phyloP scores from a whole-genome alignment of 2,113 vertebrate species.

The Montifringilla adamsi region DNA sequence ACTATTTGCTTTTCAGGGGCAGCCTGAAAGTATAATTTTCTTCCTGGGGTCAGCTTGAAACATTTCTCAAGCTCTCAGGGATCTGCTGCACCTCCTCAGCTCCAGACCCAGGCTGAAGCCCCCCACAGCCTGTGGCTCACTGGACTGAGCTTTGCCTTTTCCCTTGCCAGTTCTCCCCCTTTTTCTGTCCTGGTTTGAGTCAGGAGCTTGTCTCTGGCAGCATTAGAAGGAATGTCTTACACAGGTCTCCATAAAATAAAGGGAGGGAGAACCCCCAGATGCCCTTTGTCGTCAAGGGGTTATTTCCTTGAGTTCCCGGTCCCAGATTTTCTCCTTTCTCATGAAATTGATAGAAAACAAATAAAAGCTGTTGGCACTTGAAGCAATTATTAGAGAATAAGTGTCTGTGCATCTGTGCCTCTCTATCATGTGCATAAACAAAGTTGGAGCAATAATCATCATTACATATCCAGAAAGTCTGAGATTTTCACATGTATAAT shows the following conservation, averaged over 20 bases:
- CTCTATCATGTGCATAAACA: not conserved
- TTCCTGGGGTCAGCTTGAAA: not conserved
- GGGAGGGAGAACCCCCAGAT: not conserved
- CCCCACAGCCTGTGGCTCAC: not conserved
- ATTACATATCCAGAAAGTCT: not conserved
- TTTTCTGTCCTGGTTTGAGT: not conserved
- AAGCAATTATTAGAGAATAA: not conserved
- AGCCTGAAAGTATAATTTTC: not conserved
- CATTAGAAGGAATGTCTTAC: not conserved
- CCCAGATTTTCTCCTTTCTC: not conserved
- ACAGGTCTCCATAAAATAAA: not conserved
- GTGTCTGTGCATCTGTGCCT: fast-evolving
- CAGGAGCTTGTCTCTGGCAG: not conserved
- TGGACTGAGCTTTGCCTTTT: not conserved
- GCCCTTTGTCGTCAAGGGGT: not conserved
- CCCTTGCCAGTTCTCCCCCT: not conserved
- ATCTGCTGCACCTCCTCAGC: not conserved
- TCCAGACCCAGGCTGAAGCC: not conserved
- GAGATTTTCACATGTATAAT: not conserved
- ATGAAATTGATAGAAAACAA: not conserved
- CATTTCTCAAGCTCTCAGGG: not conserved
- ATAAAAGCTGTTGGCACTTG: not conserved
- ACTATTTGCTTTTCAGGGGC: not conserved
- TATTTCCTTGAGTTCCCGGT: not conserved
- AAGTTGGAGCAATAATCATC: not conserved